Conservation (phyloP, 2,113 vertebrate genomes). For the Cyrtonyx montezumae region DNA sequence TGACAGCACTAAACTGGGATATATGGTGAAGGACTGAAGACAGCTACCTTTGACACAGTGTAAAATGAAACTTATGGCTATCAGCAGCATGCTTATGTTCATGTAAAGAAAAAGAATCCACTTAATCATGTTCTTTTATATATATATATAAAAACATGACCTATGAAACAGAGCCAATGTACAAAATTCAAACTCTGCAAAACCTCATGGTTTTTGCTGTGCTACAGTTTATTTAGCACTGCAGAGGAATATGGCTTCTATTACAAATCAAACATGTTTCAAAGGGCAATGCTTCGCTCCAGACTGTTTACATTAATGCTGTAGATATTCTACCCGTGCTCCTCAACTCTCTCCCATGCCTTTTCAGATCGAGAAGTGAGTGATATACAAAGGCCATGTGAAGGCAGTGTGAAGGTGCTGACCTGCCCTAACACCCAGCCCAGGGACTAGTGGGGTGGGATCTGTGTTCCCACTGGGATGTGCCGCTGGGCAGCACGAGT, state of each 20-base stretch:
- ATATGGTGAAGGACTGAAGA: neutral
- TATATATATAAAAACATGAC: neutral
- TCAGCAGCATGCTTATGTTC: neutral
- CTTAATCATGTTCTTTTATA: neutral
- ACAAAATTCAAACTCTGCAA: neutral
- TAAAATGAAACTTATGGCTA: neutral
- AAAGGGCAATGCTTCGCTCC: neutral
- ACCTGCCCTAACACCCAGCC: neutral
- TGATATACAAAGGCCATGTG: neutral
- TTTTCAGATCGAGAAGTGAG: neutral
- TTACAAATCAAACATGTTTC: neutral
- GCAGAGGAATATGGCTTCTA: neutral
- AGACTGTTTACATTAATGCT: neutral
- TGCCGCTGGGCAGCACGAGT: accelerated
- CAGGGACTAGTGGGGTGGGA: neutral
- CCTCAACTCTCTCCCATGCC: neutral
- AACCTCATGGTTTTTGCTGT: neutral
- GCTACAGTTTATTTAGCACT: constrained; percentile 8
- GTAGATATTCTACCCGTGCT: neutral
- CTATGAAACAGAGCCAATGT: neutral
- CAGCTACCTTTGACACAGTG: neutral
- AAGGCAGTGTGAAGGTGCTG: neutral
- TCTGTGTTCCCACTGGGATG: accelerated
- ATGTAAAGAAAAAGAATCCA: neutral
- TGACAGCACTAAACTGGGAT: neutral